These are phyloP conservation scores for Neoseiulus cucumeris DNA, from an alignment of 1,140 invertebrate species.

Conservation along the genomic window DNA sequence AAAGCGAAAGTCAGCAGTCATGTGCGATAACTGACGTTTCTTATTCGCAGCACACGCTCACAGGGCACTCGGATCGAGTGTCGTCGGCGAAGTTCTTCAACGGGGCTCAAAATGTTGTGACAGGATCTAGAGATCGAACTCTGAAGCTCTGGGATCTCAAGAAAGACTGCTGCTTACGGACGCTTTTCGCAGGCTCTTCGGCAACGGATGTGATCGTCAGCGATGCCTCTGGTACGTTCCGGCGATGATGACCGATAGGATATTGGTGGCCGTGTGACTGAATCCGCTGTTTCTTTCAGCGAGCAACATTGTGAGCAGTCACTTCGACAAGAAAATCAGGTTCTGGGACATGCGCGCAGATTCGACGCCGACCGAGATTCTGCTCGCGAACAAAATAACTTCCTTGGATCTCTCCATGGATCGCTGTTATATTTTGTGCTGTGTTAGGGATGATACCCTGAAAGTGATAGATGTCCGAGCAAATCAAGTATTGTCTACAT, in stretches of 20 bases:
- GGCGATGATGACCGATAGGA: too few species aligned
- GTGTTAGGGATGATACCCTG: conserved; percentile 80
- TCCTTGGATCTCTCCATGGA: conserved; percentile 81
- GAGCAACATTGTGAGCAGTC: conserved; percentile 83
- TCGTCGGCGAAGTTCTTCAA: conserved; percentile 79
- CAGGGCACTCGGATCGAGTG: conserved; percentile 87
- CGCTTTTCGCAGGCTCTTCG: conserved; percentile 87
- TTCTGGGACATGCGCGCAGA: conserved; percentile 76
- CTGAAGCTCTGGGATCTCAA: conserved; percentile 88
- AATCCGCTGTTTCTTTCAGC: not conserved
- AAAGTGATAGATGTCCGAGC: conserved; percentile 80
- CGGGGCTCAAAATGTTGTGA: conserved; percentile 59
- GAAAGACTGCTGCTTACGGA: conserved; percentile 51
- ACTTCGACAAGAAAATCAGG: conserved; percentile 87
- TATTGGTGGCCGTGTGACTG: not conserved
- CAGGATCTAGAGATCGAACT: conserved; percentile 60
- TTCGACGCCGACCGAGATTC: conserved; percentile 47
- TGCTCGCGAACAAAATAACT: conserved; percentile 77
- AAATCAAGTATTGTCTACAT: conserved; percentile 71
- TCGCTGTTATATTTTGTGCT: conserved; percentile 66
- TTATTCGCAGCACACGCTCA: conserved; percentile 68
- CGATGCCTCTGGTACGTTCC: conserved; percentile 43
- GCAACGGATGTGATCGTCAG: conserved; percentile 85
- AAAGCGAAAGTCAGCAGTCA: too few species aligned
- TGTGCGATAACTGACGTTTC: too few species aligned